These are phyloP conservation scores for Hippocampus guttulatus DNA, from an alignment of 2,113 vertebrate species.

Conservation along the genomic window DNA sequence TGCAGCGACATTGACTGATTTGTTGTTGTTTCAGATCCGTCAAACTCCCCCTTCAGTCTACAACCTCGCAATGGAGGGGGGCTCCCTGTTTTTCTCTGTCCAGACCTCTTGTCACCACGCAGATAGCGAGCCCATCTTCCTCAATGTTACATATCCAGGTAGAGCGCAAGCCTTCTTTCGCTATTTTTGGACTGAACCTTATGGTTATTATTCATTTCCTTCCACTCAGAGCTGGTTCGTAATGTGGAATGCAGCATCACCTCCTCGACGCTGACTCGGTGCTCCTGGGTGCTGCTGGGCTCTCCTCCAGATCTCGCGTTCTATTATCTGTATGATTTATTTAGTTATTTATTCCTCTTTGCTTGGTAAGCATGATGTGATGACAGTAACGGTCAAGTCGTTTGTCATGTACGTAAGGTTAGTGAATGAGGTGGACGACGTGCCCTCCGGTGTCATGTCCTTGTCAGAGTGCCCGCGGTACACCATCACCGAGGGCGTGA, in stretches of 20 bases:
- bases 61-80: not conserved
- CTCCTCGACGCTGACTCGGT: not conserved
- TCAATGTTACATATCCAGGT: slow-evolving; percentile 15
- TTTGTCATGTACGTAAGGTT: slow-evolving; percentile 16
- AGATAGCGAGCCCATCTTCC: accelerated
- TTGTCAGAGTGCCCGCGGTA: slow-evolving; percentile 27
- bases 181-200: not conserved
- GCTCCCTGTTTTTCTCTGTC: not conserved
- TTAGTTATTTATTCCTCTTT: not conserved
- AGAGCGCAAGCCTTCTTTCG: not conserved
- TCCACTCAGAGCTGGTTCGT: slow-evolving; percentile 47
- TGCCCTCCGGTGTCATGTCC: not conserved
- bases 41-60: not conserved
- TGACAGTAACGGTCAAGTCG: not conserved
- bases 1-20: not conserved
- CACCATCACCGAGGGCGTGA: accelerated
- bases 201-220: not conserved
- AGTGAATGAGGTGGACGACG: accelerated
- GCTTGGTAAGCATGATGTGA: not conserved
- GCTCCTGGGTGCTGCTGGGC: slow-evolving; percentile 43
- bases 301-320: slow-evolving; percentile 17
- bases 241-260: slow-evolving; percentile 23
- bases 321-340: slow-evolving; percentile 55
- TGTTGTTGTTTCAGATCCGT: not conserved
- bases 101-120: accelerated